Evolutionary conservation across 2,113 vertebrate species (phyloP).

Genomic region (Hylia prasina): DNA sequence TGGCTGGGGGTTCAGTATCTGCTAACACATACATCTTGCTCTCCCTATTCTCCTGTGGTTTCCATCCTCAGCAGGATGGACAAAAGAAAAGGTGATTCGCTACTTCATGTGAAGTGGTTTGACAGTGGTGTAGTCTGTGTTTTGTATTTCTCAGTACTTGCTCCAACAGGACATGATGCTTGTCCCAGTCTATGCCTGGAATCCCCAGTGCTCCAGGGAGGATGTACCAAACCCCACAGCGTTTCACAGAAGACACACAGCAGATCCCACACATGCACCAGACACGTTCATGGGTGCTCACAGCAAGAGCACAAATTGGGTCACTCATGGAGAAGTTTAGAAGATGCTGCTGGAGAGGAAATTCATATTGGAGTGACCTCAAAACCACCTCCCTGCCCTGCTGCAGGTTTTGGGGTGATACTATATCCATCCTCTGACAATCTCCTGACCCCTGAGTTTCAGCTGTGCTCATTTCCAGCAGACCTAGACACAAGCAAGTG

Average conservation of each 20-base stretch:
- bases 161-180: not conserved
- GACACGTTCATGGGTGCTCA: fast-evolving
- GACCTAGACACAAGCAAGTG: fast-evolving
- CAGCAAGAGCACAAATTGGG: not conserved
- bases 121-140: not conserved
- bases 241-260: not conserved
- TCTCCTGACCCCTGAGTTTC: not conserved
- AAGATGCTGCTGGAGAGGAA: not conserved
- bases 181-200: not conserved
- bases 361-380: not conserved
- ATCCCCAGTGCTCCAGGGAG: not conserved
- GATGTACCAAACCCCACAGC: not conserved
- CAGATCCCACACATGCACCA: fast-evolving
- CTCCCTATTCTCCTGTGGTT: not conserved
- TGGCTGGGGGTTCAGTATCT: fast-evolving
- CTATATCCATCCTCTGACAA: not conserved
- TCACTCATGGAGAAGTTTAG: not conserved
- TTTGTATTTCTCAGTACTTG: not conserved
- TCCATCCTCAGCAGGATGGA: not conserved
- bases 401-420: not conserved
- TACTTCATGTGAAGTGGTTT: not conserved
- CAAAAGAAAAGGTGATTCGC: not conserved
- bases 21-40: fast-evolving
- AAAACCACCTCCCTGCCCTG: not conserved
- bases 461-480: not conserved